Evolutionary conservation across 2,888 invertebrate genomes (phyloP), one percentile per base, ranked within the genome.

Genomic region (Hemaris fuciformis): DNA sequence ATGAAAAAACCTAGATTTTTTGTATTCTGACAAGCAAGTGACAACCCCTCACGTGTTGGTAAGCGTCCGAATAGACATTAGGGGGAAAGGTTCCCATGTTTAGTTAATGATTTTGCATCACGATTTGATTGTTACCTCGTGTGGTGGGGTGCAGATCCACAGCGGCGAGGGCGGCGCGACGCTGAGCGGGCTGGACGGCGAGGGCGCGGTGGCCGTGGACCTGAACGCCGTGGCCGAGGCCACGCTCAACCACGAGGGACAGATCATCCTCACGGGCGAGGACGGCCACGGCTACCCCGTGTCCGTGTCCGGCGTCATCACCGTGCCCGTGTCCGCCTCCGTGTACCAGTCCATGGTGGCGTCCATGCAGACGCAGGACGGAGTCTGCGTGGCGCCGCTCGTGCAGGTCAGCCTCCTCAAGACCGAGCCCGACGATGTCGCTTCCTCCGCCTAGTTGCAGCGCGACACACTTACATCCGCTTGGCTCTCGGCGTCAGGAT

Each of bases 261-360:
- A 98, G 92, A 96, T 99, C 81, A 98, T 98, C 78, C 95, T 99
- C 77, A 98, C 98, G 61, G 97, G 98, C 64, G 98, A 98, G 93
- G 98, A 98, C 89, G 98, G 98, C 63, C 98, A 97, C 89, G 97
- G 95, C 22, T 95, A 96, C 92, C 96, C 96, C 59, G 96, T 97
- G 75, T 96, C 96, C 72, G 97, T 97, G 76, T 96, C 97, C 77
- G 98, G 98, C 65, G 98, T 99, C 93, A 98, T 99, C 84, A 98
- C 98, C 61, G 97, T 99, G 76, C 99, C 99, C 62, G 98, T 99
- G 67, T 97, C 97, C 46, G 97, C 97, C 63, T 97, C 98, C 66
- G 98, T 99, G 96, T 99, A 99, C 93, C 98, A 99, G 93, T 97
- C 98, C 64, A 98, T 98, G 94, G 97, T 98, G 82, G 97, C 98